Evolutionary conservation across 2,113 vertebrate genomes (phyloP), one percentile per base, ranked within the genome.

Genomic region (Andinoacara biseriatus): DNA sequence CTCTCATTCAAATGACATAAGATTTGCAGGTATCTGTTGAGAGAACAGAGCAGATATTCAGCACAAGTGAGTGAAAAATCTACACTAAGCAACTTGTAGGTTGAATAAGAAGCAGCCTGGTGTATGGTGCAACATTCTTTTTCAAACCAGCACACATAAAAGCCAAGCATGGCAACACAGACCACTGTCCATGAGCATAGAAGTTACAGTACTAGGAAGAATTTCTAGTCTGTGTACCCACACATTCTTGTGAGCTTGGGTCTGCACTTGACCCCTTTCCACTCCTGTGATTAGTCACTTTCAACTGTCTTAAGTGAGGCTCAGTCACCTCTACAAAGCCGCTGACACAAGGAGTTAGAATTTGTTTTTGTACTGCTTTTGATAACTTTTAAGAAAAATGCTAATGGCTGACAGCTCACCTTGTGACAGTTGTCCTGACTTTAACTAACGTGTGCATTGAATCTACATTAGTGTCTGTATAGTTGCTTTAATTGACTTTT

Each of bases 1-100:
- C 33, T 49, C 65, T 96, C 95, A 98, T 80, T 98, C 97, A 20
- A 98, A 98, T 43, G 97, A 98, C 97, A 98, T 98, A 91, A 98
- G 96, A 95, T 98, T 98, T 78, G 97, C 94, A 94, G 97, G 97
- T 94, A 97, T 96, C 97, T 98, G 89, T 79, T 33, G 83, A 69
- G 93, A 95, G 62, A 93, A 87, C 74, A 95, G 76, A 60, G 52
- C 14, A 87, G 9, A 76, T 18, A 74, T 59, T 38, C 5, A 40
- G 46, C 24, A 72, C 43, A 72, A 52, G 65, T 72, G 17, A 72
- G 49, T 26, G 5, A 52, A 72, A 69, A 72, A 52, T 20, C 26
- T 29, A 69, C 65, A 69, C 7, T 5, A 52, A 52, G 24, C 24
- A 49, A 52, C 24, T 29, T 29, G 17, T 29, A 52, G 43, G 43